Conservation (phyloP, 1,140 invertebrate species). For the Musca domestica region DNA sequence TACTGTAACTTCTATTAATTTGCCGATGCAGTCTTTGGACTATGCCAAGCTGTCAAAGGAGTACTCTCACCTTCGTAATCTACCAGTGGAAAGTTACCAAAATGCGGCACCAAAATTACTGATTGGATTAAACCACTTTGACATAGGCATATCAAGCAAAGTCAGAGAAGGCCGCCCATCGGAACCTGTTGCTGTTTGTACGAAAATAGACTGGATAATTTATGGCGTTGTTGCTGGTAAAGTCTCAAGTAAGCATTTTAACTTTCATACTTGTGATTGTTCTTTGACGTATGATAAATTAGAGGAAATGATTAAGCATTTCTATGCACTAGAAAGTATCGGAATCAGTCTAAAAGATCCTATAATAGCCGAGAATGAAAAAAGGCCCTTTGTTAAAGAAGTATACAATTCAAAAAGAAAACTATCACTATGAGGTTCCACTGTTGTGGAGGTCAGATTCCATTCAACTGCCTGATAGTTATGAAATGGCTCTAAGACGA, state of each 20-base stretch:
- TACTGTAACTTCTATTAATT: not conserved
- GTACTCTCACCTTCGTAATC: not conserved
- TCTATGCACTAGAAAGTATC: not conserved
- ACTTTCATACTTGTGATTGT: slow-evolving; percentile 4
- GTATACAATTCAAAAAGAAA: not conserved
- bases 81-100: not conserved
- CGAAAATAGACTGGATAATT: not conserved
- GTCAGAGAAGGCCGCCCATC: not conserved
- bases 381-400: not conserved
- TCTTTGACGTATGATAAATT: not conserved
- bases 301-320: not conserved
- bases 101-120: not conserved
- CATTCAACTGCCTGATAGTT: not conserved
- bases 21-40: not conserved
- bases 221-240: not conserved
- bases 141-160: not conserved
- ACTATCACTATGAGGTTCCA: not conserved
- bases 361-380: not conserved
- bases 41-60: not conserved
- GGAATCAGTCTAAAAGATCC: not conserved
- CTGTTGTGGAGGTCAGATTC: slow-evolving; percentile 4
- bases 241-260: not conserved
- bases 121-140: not conserved
- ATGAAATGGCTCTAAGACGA: not conserved
- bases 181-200: not conserved